Base-by-base conservation (phyloP, 2,888 invertebrate species). In the Heterodera filipjevi region DNA sequence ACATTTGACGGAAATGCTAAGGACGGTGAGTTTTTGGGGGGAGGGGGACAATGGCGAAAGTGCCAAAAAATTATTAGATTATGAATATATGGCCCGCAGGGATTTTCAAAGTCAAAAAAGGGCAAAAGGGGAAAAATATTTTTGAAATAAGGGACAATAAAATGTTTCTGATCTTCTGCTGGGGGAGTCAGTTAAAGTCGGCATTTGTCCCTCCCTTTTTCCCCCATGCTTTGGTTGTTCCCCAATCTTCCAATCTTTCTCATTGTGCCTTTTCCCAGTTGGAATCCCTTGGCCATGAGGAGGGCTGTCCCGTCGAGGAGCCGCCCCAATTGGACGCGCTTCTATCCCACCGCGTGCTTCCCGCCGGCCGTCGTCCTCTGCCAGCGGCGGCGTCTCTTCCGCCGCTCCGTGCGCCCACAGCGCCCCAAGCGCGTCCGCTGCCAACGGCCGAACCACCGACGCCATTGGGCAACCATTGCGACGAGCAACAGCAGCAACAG, bases 291-390 rank as follows among this genome's bases (percentile, higher is more conserved):
- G 87, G 87, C 66, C 76, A 78, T 53, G 87, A 87, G 76, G 87
- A 87, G 77, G 87, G 87, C 19, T 87, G 87, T 78, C 87, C 87
- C 27, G 77, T 70, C 3, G 82, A 80, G 10, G 80, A 81, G 27
- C 87, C 87, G 32, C 78, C 83, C 30, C 82, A 87, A 66, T 82
- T 87, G 32, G 85, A 87, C 66, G 84, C 82, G 49, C 85, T 87
- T 70, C 85, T 87, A 66, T 81, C 86, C 22, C 81, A 82, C 30
- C 86, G 86, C 3, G 84, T 86, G 5, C 80, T 81, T 44, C 83
- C 68, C 19, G 22, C 14, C 27, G 19, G 33, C 19, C 68, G 68
- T 33, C n/a, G 8, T 5, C 22, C 59, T 8, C 27, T 27, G 27
- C n/a, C n/a, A n/a, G 10, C n/a, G n/a, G 10, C 10, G 81, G 33